These are phyloP conservation scores for Cirrhinus mrigala DNA, from an alignment of 2,797 vertebrate species.

Conservation along the genomic window DNA sequence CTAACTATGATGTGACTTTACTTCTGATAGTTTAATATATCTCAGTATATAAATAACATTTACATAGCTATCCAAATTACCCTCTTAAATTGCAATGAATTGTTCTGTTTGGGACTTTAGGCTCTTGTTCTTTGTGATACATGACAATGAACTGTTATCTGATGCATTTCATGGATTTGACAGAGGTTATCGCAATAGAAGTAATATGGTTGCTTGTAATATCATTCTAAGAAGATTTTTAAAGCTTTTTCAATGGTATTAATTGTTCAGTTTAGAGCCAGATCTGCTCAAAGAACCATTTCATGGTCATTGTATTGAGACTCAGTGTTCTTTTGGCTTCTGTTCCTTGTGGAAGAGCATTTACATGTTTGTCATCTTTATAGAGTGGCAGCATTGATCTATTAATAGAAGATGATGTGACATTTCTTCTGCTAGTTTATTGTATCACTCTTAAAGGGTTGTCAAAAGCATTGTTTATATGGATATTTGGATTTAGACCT, in stretches of 20 bases:
- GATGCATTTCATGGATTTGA: not conserved
- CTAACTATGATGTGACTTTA: not conserved
- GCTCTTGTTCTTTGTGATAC: not conserved
- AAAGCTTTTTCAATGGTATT: not conserved
- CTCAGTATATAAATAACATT: not conserved
- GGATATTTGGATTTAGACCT: not conserved
- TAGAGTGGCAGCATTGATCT: not conserved
- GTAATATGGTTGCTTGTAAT: not conserved
- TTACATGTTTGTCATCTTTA: not conserved
- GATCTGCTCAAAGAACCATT: not conserved
- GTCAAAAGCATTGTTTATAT: not conserved
- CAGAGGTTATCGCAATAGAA: not conserved
- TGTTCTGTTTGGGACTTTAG: not conserved
- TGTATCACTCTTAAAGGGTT: not conserved
- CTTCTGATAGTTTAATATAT: not conserved
- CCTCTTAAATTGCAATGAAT: not conserved
- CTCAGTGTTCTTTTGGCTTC: not conserved
- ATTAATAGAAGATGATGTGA: not conserved
- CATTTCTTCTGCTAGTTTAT: not conserved
- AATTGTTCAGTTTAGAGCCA: not conserved
- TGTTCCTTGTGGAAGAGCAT: not conserved
- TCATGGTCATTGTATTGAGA: not conserved
- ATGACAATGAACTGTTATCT: not conserved
- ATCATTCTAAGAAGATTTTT: not conserved
- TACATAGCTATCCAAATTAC: not conserved